Evolutionary conservation across 2,797 vertebrate species (phyloP).

Genomic region (Manis pentadactyla): DNA sequence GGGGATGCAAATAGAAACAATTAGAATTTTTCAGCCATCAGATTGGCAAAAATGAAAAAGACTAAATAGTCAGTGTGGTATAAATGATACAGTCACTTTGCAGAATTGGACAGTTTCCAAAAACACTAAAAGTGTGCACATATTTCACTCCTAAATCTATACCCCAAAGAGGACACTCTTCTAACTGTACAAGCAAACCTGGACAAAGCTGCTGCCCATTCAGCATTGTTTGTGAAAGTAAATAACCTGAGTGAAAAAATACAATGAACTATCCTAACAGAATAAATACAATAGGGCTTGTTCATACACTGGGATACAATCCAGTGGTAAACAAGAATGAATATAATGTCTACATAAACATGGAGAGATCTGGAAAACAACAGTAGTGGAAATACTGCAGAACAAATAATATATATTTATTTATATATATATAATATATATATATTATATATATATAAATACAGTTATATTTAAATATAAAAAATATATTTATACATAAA

Average conservation of each 20-base stretch:
- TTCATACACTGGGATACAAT: neutral
- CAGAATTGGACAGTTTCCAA: neutral
- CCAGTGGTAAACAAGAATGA: neutral
- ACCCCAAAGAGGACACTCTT: neutral
- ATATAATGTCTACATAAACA: neutral
- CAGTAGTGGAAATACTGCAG: neutral
- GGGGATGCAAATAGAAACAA: slow-evolving; percentile 16
- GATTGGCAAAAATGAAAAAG: slow-evolving; percentile 6
- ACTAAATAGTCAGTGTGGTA: neutral
- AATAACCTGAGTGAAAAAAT: neutral
- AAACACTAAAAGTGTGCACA: neutral
- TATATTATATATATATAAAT: neutral
- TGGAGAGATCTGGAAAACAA: neutral
- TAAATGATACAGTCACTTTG: neutral
- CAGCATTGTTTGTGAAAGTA: slow-evolving; percentile 26
- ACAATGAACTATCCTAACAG: neutral
- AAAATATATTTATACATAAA: neutral
- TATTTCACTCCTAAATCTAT: neutral
- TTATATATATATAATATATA: neutral
- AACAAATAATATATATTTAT: neutral
- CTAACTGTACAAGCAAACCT: neutral
- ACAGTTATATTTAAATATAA: neutral
- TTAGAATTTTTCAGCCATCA: slow-evolving; percentile 31
- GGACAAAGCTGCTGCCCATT: neutral
- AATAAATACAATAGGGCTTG: neutral